Evolutionary conservation across 2,888 invertebrate genomes (phyloP), one percentile per base, ranked within the genome.

Genomic region (Tineola bisselliella): DNA sequence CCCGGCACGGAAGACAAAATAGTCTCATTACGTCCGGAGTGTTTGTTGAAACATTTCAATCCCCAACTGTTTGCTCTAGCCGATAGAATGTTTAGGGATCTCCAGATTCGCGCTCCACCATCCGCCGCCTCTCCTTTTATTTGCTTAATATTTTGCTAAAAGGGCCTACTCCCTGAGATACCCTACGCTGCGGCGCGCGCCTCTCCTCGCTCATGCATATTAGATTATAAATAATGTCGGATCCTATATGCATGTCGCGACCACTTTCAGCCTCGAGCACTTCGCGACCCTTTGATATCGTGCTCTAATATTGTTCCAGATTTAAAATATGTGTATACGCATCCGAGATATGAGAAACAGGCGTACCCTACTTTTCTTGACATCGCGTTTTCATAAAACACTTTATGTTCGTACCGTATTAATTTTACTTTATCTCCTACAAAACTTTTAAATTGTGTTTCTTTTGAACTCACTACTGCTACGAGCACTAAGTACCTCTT

Each of bases 21-120:
- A 67, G 69, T 74, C 75, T 78, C 76, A 79, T 79, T 81, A 77
- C 70, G 66, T 63, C 68, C 69, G 69, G 74, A 77, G 75, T 80
- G 75, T 80, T 81, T 81, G 78, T 74, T 63, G 68, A 76, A 77
- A 76, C 78, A 75, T 81, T 80, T 75, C 77, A 80, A 79, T 79
- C 75, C 72, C 73, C 73, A 71, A 68, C 70, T 73, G 76, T 81
- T 81, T 82, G 75, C 77, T 77, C 73, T 71, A 73, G 71, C 68
- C 65, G 66, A 65, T 68, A 68, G 74, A 73, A 66, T 71, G 67
- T 67, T 70, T 70, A 65, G 64, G 64, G 72, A 61, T 61, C 65
- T 61, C 60, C 61, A 48, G 64, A 62, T 61, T 63, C 60, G 10
- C 31, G 60, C 60, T 52, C 60, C 61, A 52, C 44, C 43, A 59